Percentiles rank a stretch among this genome's conserved stretches.
phyloP scores from a whole-genome alignment of 2,888 invertebrate genomes.

The Drosophila demipolita region DNA sequence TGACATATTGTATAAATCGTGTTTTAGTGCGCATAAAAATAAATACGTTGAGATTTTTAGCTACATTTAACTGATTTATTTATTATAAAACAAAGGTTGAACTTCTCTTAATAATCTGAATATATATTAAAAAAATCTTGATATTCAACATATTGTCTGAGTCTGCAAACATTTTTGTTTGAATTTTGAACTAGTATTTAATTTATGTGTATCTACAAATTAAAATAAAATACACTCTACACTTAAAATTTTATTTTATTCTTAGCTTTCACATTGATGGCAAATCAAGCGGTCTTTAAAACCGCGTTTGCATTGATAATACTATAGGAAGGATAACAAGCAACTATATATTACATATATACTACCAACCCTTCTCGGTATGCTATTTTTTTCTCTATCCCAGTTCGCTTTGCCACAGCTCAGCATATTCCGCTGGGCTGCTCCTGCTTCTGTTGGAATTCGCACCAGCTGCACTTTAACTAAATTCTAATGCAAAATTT shows the following conservation, averaged over 20 bases:
- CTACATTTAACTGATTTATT: neutral
- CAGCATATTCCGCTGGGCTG: neutral
- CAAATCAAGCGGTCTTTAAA: constrained; percentile 25
- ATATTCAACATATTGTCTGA: neutral
- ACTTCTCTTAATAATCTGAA: neutral
- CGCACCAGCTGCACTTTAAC: constrained; percentile 80
- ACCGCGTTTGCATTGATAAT: constrained; percentile 35
- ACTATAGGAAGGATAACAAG: neutral
- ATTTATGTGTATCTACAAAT: no score
- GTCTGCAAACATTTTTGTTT: neutral
- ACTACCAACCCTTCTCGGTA: constrained; percentile 20
- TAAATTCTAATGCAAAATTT: constrained; percentile 80
- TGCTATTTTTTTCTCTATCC: neutral
- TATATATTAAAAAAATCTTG: neutral
- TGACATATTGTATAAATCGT: neutral
- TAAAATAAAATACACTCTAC: no score
- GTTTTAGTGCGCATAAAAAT: neutral
- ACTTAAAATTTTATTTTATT: neutral
- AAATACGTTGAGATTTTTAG: neutral
- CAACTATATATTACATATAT: constrained; percentile 2
- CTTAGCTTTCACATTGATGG: neutral
- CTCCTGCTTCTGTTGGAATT: constrained; percentile 24
- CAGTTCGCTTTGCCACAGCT: constrained; percentile 17
- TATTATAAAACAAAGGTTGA: neutral
- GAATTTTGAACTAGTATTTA: neutral